These are phyloP conservation scores for Neocrepidodera transversa DNA, from an alignment of 2,888 invertebrate genomes.

Conservation along the genomic window DNA sequence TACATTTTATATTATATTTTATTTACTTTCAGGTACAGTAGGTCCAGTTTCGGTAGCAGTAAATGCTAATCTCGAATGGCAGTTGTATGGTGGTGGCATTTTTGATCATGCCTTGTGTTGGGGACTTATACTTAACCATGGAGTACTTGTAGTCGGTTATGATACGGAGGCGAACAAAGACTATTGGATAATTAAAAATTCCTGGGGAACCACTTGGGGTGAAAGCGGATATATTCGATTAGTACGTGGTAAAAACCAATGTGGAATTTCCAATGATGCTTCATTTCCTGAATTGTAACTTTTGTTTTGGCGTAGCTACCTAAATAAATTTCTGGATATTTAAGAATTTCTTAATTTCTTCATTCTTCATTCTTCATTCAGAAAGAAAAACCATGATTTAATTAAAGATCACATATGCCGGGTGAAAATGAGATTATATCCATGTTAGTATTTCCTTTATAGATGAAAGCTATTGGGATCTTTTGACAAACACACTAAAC, in stretches of 20 bases:
- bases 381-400: no score
- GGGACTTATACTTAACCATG: not conserved
- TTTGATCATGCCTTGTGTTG: not conserved
- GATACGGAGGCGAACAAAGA: not conserved
- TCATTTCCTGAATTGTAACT: conserved; percentile 11
- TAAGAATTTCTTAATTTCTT: no score
- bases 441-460: no score
- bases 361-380: no score
- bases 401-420: no score
- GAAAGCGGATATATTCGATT: conserved; percentile 18
- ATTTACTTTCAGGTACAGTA: conserved; percentile 1
- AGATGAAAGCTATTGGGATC: no score
- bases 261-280: not conserved
- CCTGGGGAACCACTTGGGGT: conserved; percentile 10
- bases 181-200: conserved; percentile 18
- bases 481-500: no score
- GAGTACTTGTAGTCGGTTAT: conserved; percentile 14
- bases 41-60: conserved; percentile 10
- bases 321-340: no score
- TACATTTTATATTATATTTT: no score
- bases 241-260: conserved; percentile 5
- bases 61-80: not conserved
- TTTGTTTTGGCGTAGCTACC: no score
- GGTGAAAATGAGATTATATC: no score
- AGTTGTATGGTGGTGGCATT: conserved; percentile 2